phyloP scores from a whole-genome alignment of 1,140 invertebrate species.

The Drosophila setifemur region DNA sequence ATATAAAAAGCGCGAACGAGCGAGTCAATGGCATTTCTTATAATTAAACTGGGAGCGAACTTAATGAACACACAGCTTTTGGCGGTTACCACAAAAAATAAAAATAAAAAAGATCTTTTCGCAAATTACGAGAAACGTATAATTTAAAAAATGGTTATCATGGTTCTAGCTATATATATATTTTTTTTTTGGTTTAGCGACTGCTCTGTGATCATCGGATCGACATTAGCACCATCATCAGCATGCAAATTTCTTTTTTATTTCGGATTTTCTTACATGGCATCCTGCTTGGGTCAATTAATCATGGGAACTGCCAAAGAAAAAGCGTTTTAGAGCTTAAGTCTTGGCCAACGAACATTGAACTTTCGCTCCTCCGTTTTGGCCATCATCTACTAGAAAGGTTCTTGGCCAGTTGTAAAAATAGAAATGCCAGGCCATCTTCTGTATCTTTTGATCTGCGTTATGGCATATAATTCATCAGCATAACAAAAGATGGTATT shows the following conservation, averaged over 20 bases:
- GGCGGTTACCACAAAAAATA: neutral
- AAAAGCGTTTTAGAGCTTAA: slow-evolving; percentile 9
- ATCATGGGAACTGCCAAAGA: slow-evolving; percentile 53
- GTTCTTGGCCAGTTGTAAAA: slow-evolving; percentile 30
- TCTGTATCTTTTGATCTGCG: slow-evolving; percentile 10
- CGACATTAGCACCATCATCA: slow-evolving; percentile 24
- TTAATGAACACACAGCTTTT: slow-evolving; percentile 66
- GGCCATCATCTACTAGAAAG: slow-evolving; percentile 33
- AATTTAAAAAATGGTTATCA: slow-evolving; percentile 42
- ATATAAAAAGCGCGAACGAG: slow-evolving; percentile 59
- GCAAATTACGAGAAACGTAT: slow-evolving; percentile 46
- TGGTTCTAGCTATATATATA: neutral
- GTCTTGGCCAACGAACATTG: slow-evolving; percentile 47
- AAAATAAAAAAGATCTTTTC: slow-evolving; percentile 23
- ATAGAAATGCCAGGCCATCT: slow-evolving; percentile 49
- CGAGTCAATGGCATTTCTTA: slow-evolving; percentile 74
- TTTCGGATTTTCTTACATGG: slow-evolving; percentile 39
- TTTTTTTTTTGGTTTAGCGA: slow-evolving; percentile 12
- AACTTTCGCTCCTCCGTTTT: slow-evolving; percentile 51
- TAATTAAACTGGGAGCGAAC: slow-evolving; percentile 63
- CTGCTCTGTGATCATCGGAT: slow-evolving; percentile 20
- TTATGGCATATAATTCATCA: slow-evolving; percentile 42
- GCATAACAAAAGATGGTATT: slow-evolving; percentile 54
- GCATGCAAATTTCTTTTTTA: slow-evolving; percentile 67
- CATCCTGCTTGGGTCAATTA: slow-evolving; percentile 67